Base-by-base conservation (phyloP, 2,797 vertebrate genomes). In the Enteromius mattozi region DNA sequence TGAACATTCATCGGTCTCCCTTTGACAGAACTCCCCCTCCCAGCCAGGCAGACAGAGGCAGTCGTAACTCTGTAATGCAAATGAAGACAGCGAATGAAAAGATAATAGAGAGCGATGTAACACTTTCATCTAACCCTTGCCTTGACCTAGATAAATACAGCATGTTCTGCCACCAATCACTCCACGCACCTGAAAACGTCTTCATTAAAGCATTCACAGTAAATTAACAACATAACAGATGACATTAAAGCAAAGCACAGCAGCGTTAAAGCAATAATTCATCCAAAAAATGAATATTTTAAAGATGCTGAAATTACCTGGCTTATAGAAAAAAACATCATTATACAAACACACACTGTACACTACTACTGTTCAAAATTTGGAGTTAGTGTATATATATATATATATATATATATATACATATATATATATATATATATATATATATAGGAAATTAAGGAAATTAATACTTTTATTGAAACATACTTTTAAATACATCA, bases 1-100 rank as follows among this genome's bases (percentile, higher is more conserved):
- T 74, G 92, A 90, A 83, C 96, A 97, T 91, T 95, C 95, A 89
- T 95, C 94, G 81, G 91, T 93, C 92, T 96, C 95, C 72, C 84
- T 91, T 92, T 97, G 94, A 92, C 94, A 96, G 86, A 95, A 94
- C 47, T 88, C 80, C 83, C 95, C 95, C 93, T 96, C 95, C 96
- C 95, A 97, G 80, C 94, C 95, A 6, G 94, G 90, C 30, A 92
- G 88, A 71, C 95, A 96, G 47, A 92, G 86, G 87, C 95, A 97
- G n/a, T 91, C 92, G 83, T 96, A 97, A 87, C 93, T 93, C 96
- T 97, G 93, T 75, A 90, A 90, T 14, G 91, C 87, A 68, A 83
- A 78, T 59, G 47, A 68, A 71, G 24, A 86, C 74, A 82, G 65
- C 72, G 40, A 89, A 88, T 88, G 40, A 72, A 61, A 35, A 65